Evolutionary conservation across 2,113 vertebrate species (phyloP), one percentile per base, ranked within the genome.

Genomic region (Sapajus apella): DNA sequence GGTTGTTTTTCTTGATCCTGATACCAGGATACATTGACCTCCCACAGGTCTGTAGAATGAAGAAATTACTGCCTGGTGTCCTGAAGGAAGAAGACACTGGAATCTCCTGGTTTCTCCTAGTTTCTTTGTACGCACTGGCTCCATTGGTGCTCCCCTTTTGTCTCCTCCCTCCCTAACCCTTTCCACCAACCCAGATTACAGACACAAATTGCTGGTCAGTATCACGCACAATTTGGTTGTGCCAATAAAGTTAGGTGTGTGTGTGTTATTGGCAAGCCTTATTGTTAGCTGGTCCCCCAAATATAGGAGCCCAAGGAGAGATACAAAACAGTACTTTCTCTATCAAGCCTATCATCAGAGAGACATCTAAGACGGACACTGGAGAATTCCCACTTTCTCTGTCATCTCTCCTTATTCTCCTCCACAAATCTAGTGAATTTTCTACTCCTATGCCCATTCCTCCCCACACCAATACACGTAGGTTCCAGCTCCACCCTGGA

Each of bases 1-100:
- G 16, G n/a, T 32, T 40, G 27, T 90, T 86, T 95, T 86, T 95
- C 87, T 75, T 83, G 80, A 52, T 75, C 58, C 68, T 86, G n/a
- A 66, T 30, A 56, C 18, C 20, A 80, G 35, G 66, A 80, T 55
- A 58, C 61, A 43, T 4, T 86, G 86, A 47, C 47, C 43, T 88
- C n/a, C 70, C 23, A 64, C 12, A 58, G 66, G 30, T 87, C 30
- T 64, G 8, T 66, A n/a, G 72, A 92, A 76, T 30, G 66, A 83
- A 87, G 72, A 91, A 75, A 85, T 79, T 6, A 30, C 61, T 76
- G 16, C 30, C 52, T 58, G 47, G n/a, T 75, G 35, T 79, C 40
- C 37, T 70, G 35, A 37, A n/a, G 55, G 76, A 81, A 52, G 27
- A 76, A 94, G 35, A 82, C 30, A n/a, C 47, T 86, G 35, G 14